Percentiles rank a stretch among this genome's conserved stretches.
phyloP scores from a whole-genome alignment of 2,797 vertebrate genomes.

The Rachycentron canadum region DNA sequence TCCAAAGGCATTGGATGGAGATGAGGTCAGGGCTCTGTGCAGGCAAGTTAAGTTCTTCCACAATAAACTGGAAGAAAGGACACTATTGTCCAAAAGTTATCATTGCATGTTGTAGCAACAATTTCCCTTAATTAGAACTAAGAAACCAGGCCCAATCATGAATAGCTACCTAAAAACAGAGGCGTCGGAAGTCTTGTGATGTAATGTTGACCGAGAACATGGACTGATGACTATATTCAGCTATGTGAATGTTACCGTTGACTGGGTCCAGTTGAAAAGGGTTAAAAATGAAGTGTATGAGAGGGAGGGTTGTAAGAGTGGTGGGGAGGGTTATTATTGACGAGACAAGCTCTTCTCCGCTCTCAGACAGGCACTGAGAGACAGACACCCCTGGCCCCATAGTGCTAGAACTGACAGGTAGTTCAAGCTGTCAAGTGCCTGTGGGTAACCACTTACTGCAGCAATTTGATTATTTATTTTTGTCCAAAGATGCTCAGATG shows the following conservation, averaged over 20 bases:
- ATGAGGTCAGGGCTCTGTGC: background rate
- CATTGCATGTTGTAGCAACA: background rate
- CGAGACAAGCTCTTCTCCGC: slow-evolving; percentile 46
- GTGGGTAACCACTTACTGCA: slow-evolving; percentile 66
- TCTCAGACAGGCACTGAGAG: slow-evolving; percentile 65
- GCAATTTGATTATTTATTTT: slow-evolving; percentile 74
- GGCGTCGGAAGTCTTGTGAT: background rate
- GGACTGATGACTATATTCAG: slow-evolving; percentile 25
- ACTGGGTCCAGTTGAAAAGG: slow-evolving; percentile 20
- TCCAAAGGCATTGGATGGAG: background rate
- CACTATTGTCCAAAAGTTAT: background rate
- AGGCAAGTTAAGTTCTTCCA: background rate
- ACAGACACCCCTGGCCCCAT: slow-evolving; percentile 56
- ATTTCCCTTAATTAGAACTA: background rate
- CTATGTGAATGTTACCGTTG: slow-evolving; percentile 6
- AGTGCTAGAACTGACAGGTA: slow-evolving; percentile 67
- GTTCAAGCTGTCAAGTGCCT: slow-evolving; percentile 77
- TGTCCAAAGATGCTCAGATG: slow-evolving; percentile 42
- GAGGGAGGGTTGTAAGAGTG: slow-evolving; percentile 9
- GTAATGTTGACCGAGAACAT: slow-evolving; percentile 6
- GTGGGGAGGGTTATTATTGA: slow-evolving; percentile 52
- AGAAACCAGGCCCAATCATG: background rate
- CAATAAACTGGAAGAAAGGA: background rate
- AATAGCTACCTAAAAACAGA: background rate
- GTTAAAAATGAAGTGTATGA: slow-evolving; percentile 30